These are phyloP conservation scores for Hemiprocne comata DNA, from an alignment of 2,113 vertebrate genomes.

Conservation along the genomic window DNA sequence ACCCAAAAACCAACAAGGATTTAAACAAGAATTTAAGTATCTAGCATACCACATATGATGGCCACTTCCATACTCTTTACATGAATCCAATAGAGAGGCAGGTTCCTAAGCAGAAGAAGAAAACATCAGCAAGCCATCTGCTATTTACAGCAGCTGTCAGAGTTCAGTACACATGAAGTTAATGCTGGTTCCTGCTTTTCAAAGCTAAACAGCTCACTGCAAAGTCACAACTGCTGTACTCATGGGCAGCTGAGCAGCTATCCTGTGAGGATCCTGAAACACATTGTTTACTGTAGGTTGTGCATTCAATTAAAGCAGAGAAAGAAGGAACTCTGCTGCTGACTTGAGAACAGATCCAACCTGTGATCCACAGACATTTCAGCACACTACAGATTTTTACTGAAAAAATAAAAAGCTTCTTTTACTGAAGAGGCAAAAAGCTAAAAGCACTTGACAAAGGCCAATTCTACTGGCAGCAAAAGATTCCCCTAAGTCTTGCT, in stretches of 20 bases:
- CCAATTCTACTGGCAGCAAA: neutral
- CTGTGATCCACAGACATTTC: neutral
- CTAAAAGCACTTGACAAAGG: neutral
- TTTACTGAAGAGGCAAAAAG: neutral
- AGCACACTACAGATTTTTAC: neutral
- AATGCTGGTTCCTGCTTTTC: neutral
- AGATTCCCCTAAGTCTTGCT: neutral
- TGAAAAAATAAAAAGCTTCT: neutral
- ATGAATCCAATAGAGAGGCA: constrained; percentile 28
- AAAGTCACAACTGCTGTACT: neutral
- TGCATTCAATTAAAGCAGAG: neutral
- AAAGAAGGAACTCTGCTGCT: neutral
- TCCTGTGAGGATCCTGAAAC: neutral
- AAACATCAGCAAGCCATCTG: neutral
- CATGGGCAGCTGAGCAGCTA: neutral
- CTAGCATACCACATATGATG: constrained; percentile 68
- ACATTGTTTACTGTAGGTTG: neutral
- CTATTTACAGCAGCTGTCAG: neutral
- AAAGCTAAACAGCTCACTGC: neutral
- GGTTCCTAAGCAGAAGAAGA: constrained; percentile 57
- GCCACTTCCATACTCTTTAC: constrained; percentile 53
- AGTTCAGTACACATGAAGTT: neutral
- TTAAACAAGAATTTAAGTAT: neutral
- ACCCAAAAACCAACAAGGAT: neutral
- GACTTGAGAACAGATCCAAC: neutral